phyloP scores from a whole-genome alignment of 2,113 vertebrate species.

The Atrichornis clamosus region DNA sequence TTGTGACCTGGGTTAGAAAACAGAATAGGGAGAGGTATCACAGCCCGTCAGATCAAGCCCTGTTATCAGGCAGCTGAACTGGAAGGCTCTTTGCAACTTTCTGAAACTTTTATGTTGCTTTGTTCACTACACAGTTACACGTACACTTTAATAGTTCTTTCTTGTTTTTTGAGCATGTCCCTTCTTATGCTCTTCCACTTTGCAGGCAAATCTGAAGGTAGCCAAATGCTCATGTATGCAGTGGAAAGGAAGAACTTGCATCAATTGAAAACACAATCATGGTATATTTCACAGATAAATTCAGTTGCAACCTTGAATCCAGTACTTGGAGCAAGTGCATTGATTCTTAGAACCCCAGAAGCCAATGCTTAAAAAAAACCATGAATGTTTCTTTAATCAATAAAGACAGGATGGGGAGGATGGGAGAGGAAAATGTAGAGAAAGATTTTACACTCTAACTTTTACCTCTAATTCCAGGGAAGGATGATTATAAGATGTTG shows the following conservation, averaged over 20 bases:
- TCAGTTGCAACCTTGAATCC: neutral
- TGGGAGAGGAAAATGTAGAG: neutral
- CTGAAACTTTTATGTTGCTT: neutral
- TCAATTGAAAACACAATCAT: neutral
- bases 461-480: slow-evolving; percentile 39
- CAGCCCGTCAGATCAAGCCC: neutral
- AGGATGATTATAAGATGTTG: neutral
- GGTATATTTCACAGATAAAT: slow-evolving; percentile 15
- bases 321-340: neutral
- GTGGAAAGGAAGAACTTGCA: neutral
- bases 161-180: neutral
- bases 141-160: neutral
- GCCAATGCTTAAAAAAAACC: neutral
- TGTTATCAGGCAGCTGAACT: rapidly evolving
- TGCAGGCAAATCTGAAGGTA: neutral
- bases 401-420: neutral
- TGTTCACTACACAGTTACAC: neutral
- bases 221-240: neutral
- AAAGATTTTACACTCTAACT: neutral
- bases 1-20: neutral
- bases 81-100: neutral
- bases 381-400: neutral
- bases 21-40: neutral
- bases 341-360: neutral
- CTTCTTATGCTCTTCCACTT: neutral